These are phyloP conservation scores for Lepidotrigona ventralis DNA, from an alignment of 1,140 invertebrate genomes.

Conservation along the genomic window DNA sequence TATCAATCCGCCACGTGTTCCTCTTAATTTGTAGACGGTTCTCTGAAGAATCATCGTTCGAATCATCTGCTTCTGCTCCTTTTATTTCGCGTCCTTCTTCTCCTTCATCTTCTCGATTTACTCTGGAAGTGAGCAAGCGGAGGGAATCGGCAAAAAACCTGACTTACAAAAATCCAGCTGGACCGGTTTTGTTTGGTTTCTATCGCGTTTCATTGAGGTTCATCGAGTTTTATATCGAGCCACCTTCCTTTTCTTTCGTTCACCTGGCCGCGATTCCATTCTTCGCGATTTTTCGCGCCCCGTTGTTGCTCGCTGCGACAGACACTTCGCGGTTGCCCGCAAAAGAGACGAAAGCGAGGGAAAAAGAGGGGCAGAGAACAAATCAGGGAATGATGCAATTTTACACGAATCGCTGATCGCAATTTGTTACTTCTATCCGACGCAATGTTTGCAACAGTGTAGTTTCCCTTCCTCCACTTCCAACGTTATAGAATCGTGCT, in stretches of 20 bases:
- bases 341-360: not conserved
- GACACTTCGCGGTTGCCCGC: not conserved
- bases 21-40: slow-evolving; percentile 9
- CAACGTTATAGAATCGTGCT: not conserved
- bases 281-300: not conserved
- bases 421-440: not conserved
- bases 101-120: slow-evolving; percentile 7
- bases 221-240: slow-evolving; percentile 33
- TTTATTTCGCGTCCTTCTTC: not conserved
- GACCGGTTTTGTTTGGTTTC: slow-evolving; percentile 32
- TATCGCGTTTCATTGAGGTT: slow-evolving; percentile 35
- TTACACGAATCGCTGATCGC: not conserved
- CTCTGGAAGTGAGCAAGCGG: not conserved
- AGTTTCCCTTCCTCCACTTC: not conserved
- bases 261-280: not conserved
- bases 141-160: slow-evolving; percentile 26
- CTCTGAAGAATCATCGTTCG: not conserved
- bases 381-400: not conserved
- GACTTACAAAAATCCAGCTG: slow-evolving; percentile 44
- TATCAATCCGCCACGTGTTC: not conserved
- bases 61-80: not conserved
- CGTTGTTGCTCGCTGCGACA: not conserved
- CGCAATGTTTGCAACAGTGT: not conserved
- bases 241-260: not conserved
- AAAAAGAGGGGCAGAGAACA: not conserved